Base-by-base conservation (phyloP, 2,113 vertebrate species). In the Sander vitreus region DNA sequence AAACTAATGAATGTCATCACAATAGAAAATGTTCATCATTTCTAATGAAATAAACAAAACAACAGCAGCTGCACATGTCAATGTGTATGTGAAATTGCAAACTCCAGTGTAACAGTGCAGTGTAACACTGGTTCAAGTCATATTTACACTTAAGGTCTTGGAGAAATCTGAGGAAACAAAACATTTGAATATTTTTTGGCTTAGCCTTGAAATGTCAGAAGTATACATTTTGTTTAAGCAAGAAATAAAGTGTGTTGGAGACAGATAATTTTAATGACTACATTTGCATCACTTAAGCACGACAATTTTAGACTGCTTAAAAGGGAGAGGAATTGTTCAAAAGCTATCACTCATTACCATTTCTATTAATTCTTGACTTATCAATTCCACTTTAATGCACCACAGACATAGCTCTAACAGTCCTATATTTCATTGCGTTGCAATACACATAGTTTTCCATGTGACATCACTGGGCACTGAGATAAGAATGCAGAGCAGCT, bases 401-500 rank as follows among this genome's bases (percentile, higher is more conserved):
- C 14, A 51, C 79, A 79, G 47, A 73, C 54, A 74, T 21, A n/a
- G 58, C 82, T 84, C 66, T 65, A 36, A 83, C 57, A 23, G 30
- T 15, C 6, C 15, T 21, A 60, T 73, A 45, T 54, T 53, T 45
- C n/a, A 43, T 21, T 78, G 69, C 69, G 53, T 33, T 64, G 47
- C 57, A 63, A 47, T 27, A 39, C 48, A 62, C 80, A 69, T 25
- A 15, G 57, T 73, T 54, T 73, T 66, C 53, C 50, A 75, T 7
- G 69, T 83, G 73, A 83, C 79, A 69, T 76, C 36, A 55, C n/a
- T 73, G 50, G 11, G 19, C 1, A 5, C 21, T 16, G 36, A 71
- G 75, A 73, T 84, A 84, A 78, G 58, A 45, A 65, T 47, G 73
- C 30, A 33, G 53, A 86, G 23, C 23, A 3, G 60, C 54, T 76